Evolutionary conservation across 2,113 vertebrate genomes (phyloP), one percentile per base, ranked within the genome.

Genomic region (Cariama cristata): DNA sequence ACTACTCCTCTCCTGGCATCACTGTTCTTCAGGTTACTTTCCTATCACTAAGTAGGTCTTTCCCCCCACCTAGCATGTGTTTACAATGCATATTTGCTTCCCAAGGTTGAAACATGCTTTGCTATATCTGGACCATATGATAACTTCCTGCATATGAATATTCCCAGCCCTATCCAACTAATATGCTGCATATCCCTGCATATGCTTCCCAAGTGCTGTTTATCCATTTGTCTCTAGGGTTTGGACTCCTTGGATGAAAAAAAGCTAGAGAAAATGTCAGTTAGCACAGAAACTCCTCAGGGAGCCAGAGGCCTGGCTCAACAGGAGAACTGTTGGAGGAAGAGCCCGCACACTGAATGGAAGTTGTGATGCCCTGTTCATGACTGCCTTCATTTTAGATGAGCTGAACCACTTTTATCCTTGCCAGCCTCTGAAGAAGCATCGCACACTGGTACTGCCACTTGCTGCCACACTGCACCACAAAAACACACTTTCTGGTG

Each of bases 391-490:
- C 13, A 33, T 79, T 93, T 96, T 47, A 79, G 30, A 82, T 86
- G 49, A 93, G 60, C 60, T 71, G 77, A 84, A 95, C 42, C 21
- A 69, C 9, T 76, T 63, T 85, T 38, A 56, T 60, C 71, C 40
- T 60, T 8, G 9, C 28, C 59, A 74, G 60, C 26, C 45, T 88
- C 66, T 14, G 18, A 69, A 88, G 58, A 42, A 60, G 44, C 4
- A 1, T 22, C 0, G 0, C 62, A 69, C 27, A 49, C 20, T 2
- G 0, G 4, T 63, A 53, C 44, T 42, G 79, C 13, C 40, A 21
- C 50, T 86, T 35, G 23, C 82, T 76, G 63, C 22, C 75, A 63
- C 4, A 3, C 2, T n/a, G 64, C 60, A 71, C 64, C 55, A 45
- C 42, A 81, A 22, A 59, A 53, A 2, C 20, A 75, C 38, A 17